Base-by-base conservation (phyloP, 2,797 vertebrate genomes). In the Saxicola maurus region DNA sequence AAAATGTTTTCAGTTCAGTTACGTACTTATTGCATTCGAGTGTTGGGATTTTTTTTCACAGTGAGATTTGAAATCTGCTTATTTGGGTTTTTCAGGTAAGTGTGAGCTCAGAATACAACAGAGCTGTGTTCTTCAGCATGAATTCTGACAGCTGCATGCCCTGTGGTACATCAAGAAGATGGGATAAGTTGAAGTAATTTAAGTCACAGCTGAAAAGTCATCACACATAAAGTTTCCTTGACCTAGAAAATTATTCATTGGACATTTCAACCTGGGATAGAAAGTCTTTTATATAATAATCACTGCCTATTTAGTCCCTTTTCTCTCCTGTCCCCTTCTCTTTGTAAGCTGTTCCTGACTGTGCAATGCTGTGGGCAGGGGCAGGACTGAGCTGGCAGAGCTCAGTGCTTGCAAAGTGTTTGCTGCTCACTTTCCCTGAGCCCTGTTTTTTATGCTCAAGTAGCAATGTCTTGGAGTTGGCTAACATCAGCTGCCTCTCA, bases 401-500 rank as follows among this genome's bases (percentile, higher is more conserved):
- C 62, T 30, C 37, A 7, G 21, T 27, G 25, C 35, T 65, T 65
- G 14, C 28, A 4, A 51, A 84, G 46, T 11, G 11, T 61, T 67
- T 53, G 46, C 69, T 93, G 86, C 68, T 71, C 30, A 7, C 51
- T 83, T 83, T 82, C n/a, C 52, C 49, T 2, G 8, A 82, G 43
- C 78, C 33, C 19, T 76, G 3, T 85, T 89, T 84, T 42, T 71
- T 88, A 13, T 55, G 38, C 61, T 94, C 66, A 59, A 71, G 60
- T 68, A 66, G 59, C 55, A 17, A 3, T 30, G 38, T 9, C 18
- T 56, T 21, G 71, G 60, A 84, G 67, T 76, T 82, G 81, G n/a
- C 49, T 85, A 45, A 90, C 64, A 60, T 71, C 64, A 62, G 40
- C 59, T 78, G 27, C 37, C 52, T 91, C 86, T 96, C 66, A 13